Conservation (phyloP, 1,140 invertebrate species). For the Meloidogyne chitwoodi region DNA sequence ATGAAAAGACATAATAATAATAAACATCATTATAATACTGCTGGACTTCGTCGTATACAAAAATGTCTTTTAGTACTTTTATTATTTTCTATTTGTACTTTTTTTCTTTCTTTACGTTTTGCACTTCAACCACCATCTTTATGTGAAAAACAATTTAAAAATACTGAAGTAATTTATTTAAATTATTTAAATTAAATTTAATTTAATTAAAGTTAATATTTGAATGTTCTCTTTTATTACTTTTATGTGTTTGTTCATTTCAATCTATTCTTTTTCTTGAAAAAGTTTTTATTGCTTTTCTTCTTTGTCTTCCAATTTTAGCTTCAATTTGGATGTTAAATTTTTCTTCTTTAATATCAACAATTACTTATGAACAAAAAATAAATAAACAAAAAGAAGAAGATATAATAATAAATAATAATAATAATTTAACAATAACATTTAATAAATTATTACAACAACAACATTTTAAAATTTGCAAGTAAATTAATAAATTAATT, state of each 20-base stretch:
- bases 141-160: background rate
- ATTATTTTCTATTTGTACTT: slow-evolving; percentile 34
- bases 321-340: slow-evolving; percentile 44
- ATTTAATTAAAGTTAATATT: slow-evolving; percentile 42
- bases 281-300: slow-evolving; percentile 47
- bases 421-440: background rate
- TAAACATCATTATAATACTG: background rate
- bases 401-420: background rate
- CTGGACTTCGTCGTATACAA: slow-evolving; percentile 24
- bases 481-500: slow-evolving; percentile 31
- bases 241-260: slow-evolving; percentile 54
- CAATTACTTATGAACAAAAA: no score
- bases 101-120: slow-evolving; percentile 47
- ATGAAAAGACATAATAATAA: background rate
- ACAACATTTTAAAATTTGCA: slow-evolving; percentile 46
- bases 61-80: slow-evolving; percentile 41
- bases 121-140: slow-evolving; percentile 16
- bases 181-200: background rate
- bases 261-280: slow-evolving; percentile 55
- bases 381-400: no score
- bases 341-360: slow-evolving; percentile 33
- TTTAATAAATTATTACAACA: background rate
- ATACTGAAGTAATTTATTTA: background rate
- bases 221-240: slow-evolving; percentile 50
- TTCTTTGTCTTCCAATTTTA: slow-evolving; percentile 37